phyloP scores from a whole-genome alignment of 2,797 vertebrate species.

The Cyclura pinguis region DNA sequence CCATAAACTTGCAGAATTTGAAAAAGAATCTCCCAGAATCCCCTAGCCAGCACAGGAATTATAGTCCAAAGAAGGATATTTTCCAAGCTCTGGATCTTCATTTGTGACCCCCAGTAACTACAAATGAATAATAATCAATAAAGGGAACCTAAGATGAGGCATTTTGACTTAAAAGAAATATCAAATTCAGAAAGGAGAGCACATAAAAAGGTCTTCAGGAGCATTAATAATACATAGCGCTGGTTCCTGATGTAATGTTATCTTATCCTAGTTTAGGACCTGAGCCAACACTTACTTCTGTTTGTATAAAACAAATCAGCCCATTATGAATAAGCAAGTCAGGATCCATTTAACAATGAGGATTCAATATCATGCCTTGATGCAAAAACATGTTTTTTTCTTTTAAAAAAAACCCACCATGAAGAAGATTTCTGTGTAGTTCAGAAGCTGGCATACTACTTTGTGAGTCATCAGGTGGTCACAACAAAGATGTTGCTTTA shows the following conservation, averaged over 20 bases:
- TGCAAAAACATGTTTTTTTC: neutral
- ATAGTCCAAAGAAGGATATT: neutral
- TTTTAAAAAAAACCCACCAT: neutral
- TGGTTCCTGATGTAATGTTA: conserved; percentile 29
- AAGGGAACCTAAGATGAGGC: neutral
- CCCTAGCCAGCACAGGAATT: too few relatives aligned
- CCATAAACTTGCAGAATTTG: neutral
- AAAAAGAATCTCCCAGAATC: neutral
- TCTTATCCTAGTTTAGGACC: conserved; percentile 18
- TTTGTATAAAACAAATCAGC: neutral
- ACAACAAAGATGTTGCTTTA: neutral
- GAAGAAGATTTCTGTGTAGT: neutral
- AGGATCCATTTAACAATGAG: neutral
- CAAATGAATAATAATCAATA: conserved; percentile 13
- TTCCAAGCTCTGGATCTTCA: neutral
- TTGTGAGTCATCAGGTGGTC: neutral
- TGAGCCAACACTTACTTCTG: conserved; percentile 10
- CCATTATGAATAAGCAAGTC: neutral
- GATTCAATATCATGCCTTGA: neutral
- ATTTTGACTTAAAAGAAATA: conserved; percentile 34
- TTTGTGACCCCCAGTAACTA: too few relatives aligned
- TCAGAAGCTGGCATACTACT: neutral
- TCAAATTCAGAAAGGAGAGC: conserved; percentile 35
- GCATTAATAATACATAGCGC: conserved; percentile 23
- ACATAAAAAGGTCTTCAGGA: conserved; percentile 13